phyloP scores from a whole-genome alignment of 2,888 invertebrate species.

The Philereme vetulata region DNA sequence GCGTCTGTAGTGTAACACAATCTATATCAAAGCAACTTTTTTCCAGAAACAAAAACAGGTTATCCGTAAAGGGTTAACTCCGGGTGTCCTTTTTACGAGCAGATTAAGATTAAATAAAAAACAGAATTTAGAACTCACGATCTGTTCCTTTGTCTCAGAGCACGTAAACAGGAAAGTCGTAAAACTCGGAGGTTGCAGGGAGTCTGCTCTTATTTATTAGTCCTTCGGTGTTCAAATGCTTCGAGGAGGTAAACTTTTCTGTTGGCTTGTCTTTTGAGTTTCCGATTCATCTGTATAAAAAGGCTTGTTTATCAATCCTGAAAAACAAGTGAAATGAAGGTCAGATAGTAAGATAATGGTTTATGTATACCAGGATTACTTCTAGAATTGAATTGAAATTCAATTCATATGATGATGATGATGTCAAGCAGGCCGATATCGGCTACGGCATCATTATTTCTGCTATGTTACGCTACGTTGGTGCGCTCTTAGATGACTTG shows the following conservation, averaged over 20 bases:
- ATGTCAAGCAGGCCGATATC: too few relatives aligned
- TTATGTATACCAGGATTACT: too few relatives aligned
- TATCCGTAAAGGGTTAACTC: conserved; percentile 11
- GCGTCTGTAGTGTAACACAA: too few relatives aligned
- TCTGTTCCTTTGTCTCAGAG: conserved; percentile 40
- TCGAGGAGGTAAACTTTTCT: conserved; percentile 29
- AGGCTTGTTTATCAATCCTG: not conserved
- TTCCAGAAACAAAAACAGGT: conserved; percentile 9
- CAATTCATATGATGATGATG: too few relatives aligned
- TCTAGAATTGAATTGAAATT: too few relatives aligned
- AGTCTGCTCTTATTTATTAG: conserved; percentile 22
- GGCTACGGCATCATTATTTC: too few relatives aligned
- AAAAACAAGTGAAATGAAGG: not conserved
- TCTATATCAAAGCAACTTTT: not conserved
- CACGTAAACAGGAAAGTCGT: conserved; percentile 33
- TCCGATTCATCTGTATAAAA: conserved; percentile 9
- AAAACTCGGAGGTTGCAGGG: conserved; percentile 23
- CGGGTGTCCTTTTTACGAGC: conserved; percentile 50
- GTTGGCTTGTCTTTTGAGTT: conserved; percentile 27
- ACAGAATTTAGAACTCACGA: conserved; percentile 29
- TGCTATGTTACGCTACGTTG: too few relatives aligned
- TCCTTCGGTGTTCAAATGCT: conserved; percentile 18
- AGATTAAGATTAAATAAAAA: conserved; percentile 60
- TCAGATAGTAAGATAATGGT: too few relatives aligned
- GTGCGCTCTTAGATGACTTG: too few relatives aligned